phyloP scores from a whole-genome alignment of 2,888 invertebrate species.

The Girardia tigrina region DNA sequence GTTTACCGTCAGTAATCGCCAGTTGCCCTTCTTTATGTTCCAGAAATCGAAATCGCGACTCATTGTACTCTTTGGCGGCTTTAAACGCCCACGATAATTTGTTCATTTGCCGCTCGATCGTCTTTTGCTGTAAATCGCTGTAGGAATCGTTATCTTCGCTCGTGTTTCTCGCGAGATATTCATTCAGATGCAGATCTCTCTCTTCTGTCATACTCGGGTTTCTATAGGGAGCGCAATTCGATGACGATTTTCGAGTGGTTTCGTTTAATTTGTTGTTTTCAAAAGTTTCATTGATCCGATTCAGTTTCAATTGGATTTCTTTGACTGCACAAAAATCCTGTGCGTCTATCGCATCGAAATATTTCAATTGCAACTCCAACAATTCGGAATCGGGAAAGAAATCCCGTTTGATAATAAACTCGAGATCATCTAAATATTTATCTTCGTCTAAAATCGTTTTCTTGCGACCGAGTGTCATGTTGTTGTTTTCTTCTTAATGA shows the following conservation, averaged over 20 bases:
- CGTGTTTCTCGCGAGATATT: neutral
- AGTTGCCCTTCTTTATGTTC: neutral
- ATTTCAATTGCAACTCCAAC: conserved; percentile 5
- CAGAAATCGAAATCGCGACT: neutral
- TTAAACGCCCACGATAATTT: conserved; percentile 8
- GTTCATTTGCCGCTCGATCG: neutral
- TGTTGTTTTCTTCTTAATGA: no score
- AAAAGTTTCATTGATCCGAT: conserved; percentile 1
- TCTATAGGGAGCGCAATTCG: neutral
- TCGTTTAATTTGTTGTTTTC: neutral
- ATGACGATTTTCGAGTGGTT: neutral
- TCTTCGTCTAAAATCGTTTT: neutral
- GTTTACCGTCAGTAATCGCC: neutral
- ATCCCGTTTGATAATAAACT: neutral
- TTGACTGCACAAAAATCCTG: conserved; percentile 1
- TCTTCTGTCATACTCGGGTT: neutral
- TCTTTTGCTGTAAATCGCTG: neutral
- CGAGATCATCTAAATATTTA: neutral
- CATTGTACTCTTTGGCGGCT: neutral
- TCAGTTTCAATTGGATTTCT: neutral
- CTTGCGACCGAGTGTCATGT: no score
- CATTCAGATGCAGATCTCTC: neutral
- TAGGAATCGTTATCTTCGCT: neutral
- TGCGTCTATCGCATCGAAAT: neutral
- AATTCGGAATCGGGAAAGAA: neutral